phyloP scores from a whole-genome alignment of 2,888 invertebrate genomes.

The Sesamia inferens region DNA sequence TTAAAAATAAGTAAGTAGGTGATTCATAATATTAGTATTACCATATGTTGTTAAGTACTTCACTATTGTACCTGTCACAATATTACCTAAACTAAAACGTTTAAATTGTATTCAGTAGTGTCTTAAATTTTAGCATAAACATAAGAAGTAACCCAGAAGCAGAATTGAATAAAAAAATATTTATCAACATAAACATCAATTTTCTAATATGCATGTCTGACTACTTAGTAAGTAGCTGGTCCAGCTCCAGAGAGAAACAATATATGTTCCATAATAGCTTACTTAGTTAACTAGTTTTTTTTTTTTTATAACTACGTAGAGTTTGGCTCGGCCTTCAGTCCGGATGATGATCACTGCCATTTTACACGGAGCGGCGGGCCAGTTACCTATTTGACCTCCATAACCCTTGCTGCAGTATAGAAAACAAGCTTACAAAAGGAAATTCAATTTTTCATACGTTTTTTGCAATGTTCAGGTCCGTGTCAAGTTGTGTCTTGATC shows the following conservation, averaged over 20 bases:
- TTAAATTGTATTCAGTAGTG: neutral
- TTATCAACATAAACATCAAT: neutral
- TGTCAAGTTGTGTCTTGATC: no score
- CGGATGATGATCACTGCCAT: neutral
- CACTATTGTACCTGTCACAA: no score
- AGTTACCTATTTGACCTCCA: neutral
- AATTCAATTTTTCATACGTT: no score
- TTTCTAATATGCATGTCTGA: neutral
- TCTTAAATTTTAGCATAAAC: neutral
- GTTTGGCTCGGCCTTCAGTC: neutral
- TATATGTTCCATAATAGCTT: neutral
- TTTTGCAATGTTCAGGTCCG: no score
- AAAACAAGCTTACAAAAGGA: neutral
- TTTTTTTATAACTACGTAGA: neutral
- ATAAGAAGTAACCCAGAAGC: neutral
- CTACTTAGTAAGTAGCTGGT: neutral
- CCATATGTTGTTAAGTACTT: no score
- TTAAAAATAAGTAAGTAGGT: neutral
- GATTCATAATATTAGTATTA: neutral
- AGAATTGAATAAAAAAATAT: neutral
- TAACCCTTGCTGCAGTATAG: neutral
- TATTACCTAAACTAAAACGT: no score
- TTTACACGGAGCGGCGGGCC: neutral
- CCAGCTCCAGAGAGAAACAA: neutral
- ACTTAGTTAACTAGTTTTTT: neutral